phyloP scores from a whole-genome alignment of 2,888 invertebrate species.

The Xestia ashworthii region DNA sequence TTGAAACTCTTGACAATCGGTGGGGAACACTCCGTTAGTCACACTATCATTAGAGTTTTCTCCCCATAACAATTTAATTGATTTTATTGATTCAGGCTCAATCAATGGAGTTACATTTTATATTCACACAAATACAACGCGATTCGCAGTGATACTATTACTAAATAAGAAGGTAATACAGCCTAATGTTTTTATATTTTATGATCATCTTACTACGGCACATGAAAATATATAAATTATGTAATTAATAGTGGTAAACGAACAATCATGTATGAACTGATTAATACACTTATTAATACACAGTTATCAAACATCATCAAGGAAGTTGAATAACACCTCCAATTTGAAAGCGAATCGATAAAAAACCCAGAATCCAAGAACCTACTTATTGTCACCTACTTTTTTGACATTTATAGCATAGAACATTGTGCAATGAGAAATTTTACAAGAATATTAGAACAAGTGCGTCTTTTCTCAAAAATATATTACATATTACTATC shows the following conservation, averaged over 20 bases:
- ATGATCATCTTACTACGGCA: background rate
- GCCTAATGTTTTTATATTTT: background rate
- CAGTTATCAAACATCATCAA: conserved; percentile 1
- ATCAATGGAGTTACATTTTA: background rate
- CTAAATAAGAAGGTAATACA: background rate
- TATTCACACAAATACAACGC: background rate
- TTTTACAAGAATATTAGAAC: conserved; percentile 2
- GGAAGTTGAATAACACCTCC: conserved; percentile 38
- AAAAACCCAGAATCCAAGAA: conserved; percentile 21
- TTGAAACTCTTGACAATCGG: conserved; percentile 4
- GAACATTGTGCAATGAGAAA: conserved; percentile 8
- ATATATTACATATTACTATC: too few relatives aligned
- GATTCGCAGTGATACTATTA: background rate
- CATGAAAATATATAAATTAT: background rate
- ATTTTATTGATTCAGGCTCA: background rate
- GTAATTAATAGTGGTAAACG: background rate
- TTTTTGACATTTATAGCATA: conserved; percentile 15
- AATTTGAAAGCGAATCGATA: conserved; percentile 21
- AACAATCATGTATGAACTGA: background rate
- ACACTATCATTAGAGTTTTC: background rate
- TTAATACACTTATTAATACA: background rate
- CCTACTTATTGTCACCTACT: conserved; percentile 30
- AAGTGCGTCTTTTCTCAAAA: background rate
- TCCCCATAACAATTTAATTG: background rate
- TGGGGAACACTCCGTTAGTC: background rate